A percentile compares a stretch with the other conserved stretches of the same genome.
Evolutionary conservation across 2,888 invertebrate genomes (phyloP).

Genomic region (Lacanobia wlatinum): DNA sequence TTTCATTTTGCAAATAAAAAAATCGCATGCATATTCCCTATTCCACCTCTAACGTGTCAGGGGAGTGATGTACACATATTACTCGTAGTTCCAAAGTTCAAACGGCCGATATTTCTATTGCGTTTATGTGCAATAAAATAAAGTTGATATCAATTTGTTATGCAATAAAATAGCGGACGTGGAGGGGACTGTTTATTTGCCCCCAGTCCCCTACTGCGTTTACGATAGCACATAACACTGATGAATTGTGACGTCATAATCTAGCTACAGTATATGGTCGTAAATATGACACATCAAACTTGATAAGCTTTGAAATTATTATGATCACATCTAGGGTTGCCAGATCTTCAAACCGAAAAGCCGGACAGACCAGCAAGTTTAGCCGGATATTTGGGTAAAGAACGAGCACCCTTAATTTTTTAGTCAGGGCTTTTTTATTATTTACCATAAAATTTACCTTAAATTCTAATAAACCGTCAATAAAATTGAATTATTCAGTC

Average conservation of each 20-base stretch:
- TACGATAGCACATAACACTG: conserved; percentile 14
- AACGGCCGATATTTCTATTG: conserved; percentile 10
- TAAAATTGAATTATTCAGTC: too few relatives aligned
- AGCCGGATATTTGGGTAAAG: too few relatives aligned
- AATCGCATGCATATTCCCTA: too few relatives aligned
- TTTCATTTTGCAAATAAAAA: too few relatives aligned
- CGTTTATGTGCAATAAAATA: conserved; percentile 24
- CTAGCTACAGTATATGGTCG: background rate
- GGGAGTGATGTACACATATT: background rate
- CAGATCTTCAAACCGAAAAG: too few relatives aligned
- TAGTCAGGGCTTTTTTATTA: too few relatives aligned
- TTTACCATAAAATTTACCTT: too few relatives aligned
- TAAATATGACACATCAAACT: background rate
- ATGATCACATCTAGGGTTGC: too few relatives aligned
- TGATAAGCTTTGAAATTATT: conserved; percentile 2
- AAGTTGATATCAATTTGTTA: conserved; percentile 34
- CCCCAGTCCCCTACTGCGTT: conserved; percentile 36
- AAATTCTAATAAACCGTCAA: too few relatives aligned
- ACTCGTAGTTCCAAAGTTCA: background rate
- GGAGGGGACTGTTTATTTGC: conserved; percentile 55
- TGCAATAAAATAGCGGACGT: conserved; percentile 40
- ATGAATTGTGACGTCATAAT: conserved; percentile 11
- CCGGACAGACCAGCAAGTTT: too few relatives aligned
- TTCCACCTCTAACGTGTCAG: background rate
- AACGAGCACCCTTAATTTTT: too few relatives aligned